phyloP scores from a whole-genome alignment of 2,797 vertebrate genomes.

The Dryobates pubescens region DNA sequence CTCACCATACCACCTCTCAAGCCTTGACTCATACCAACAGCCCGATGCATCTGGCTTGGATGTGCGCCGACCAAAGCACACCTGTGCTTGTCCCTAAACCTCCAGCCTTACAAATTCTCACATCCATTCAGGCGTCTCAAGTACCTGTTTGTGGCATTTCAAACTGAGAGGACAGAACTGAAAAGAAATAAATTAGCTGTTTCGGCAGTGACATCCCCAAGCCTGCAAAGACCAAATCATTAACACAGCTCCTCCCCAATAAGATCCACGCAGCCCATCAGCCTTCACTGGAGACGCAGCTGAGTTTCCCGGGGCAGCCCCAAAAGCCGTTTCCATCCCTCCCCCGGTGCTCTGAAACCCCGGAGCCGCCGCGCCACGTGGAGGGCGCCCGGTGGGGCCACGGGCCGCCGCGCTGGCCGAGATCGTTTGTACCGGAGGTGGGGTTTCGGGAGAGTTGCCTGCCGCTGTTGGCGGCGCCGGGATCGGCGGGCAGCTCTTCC shows the following conservation, averaged over 20 bases:
- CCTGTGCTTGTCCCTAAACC: not conserved
- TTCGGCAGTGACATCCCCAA: not conserved
- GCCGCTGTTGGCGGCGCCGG: too few species aligned
- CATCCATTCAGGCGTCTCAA: fast-evolving
- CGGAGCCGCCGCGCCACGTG: not conserved
- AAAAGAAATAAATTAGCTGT: not conserved
- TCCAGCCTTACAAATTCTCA: not conserved
- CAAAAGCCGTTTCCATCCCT: not conserved
- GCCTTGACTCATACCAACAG: fast-evolving
- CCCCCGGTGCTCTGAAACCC: not conserved
- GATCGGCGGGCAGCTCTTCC: not conserved
- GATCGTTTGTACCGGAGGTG: not conserved
- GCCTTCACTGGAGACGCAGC: fast-evolving
- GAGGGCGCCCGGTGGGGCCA: not conserved
- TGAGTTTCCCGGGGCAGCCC: not conserved
- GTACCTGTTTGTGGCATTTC: fast-evolving
- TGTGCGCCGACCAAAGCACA: fast-evolving
- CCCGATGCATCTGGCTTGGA: not conserved
- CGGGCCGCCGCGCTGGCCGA: not conserved
- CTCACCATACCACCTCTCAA: not conserved
- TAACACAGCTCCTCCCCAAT: not conserved
- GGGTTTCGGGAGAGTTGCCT: not conserved
- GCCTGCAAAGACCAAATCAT: not conserved
- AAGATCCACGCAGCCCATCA: not conserved
- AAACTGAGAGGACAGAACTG: not conserved